Evolutionary conservation across 2,113 vertebrate genomes (phyloP).

Genomic region (Conger conger): DNA sequence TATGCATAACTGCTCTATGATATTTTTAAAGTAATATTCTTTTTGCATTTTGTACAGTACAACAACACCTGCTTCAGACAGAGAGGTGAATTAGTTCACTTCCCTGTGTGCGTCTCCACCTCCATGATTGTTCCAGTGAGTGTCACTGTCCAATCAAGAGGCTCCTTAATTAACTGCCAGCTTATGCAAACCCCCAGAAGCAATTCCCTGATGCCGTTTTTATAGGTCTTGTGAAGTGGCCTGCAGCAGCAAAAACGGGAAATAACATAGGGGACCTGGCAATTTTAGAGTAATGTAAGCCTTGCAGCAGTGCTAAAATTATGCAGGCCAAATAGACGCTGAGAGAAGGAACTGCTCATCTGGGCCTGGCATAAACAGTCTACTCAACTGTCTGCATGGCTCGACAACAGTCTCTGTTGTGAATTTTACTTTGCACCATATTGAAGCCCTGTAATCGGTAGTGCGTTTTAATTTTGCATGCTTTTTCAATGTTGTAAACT

Average conservation of each 20-base stretch:
- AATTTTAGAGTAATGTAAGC: background rate
- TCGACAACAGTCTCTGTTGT: too few relatives aligned
- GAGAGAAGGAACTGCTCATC: background rate
- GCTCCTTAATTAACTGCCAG: background rate
- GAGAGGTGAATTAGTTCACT: background rate
- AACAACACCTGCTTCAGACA: background rate
- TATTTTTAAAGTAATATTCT: background rate
- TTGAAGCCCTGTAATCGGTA: too few relatives aligned
- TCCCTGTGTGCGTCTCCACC: background rate
- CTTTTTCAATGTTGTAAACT: too few relatives aligned
- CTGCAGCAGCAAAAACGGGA: background rate
- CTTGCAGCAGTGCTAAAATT: background rate
- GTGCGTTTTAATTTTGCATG: too few relatives aligned
- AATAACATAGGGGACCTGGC: background rate
- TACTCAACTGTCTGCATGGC: background rate
- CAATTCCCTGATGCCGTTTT: background rate
- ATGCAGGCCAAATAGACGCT: background rate
- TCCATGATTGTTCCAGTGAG: background rate
- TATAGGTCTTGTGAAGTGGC: slow-evolving; percentile 3
- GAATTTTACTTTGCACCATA: too few relatives aligned
- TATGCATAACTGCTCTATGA: too few relatives aligned
- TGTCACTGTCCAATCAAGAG: slow-evolving; percentile 4
- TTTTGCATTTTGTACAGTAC: background rate
- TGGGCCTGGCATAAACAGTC: background rate
- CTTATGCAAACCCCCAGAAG: background rate